phyloP scores from a whole-genome alignment of 2,797 vertebrate species.

The Potorous gilbertii region DNA sequence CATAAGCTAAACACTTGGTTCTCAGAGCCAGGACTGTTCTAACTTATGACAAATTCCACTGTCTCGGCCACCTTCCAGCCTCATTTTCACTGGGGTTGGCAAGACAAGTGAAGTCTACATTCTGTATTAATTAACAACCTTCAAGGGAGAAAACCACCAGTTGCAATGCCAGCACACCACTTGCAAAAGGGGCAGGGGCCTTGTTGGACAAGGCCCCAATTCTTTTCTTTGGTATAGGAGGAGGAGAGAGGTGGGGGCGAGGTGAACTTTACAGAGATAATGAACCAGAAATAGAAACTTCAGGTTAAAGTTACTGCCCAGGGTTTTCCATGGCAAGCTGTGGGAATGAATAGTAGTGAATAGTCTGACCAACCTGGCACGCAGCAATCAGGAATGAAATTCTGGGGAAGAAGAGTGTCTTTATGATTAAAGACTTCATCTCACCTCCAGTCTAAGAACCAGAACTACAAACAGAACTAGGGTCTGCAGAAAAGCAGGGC shows the following conservation, averaged over 20 bases:
- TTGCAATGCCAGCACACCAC: constrained; percentile 91
- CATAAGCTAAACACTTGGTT: constrained; percentile 87
- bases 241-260: constrained; percentile 57
- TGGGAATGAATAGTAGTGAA: background rate
- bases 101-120: constrained; percentile 91
- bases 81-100: constrained; percentile 91
- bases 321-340: background rate
- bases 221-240: constrained; percentile 73
- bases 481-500: background rate
- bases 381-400: background rate
- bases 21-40: constrained; percentile 90
- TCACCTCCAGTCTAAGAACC: background rate
- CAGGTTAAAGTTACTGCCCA: constrained; percentile 24
- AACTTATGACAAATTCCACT: constrained; percentile 91
- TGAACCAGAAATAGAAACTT: constrained; percentile 61
- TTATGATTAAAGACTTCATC: background rate
- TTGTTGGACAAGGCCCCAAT: constrained; percentile 82
- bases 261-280: constrained; percentile 39
- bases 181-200: constrained; percentile 85
- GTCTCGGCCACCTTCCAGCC: constrained; percentile 90
- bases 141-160: constrained; percentile 91
- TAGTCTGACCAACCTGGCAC: background rate
- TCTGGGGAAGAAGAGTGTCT: background rate
- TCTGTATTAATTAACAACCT: constrained; percentile 95
- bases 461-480: background rate